Evolutionary conservation across 2,113 vertebrate genomes (phyloP).

Genomic region (Ictalurus punctatus): DNA sequence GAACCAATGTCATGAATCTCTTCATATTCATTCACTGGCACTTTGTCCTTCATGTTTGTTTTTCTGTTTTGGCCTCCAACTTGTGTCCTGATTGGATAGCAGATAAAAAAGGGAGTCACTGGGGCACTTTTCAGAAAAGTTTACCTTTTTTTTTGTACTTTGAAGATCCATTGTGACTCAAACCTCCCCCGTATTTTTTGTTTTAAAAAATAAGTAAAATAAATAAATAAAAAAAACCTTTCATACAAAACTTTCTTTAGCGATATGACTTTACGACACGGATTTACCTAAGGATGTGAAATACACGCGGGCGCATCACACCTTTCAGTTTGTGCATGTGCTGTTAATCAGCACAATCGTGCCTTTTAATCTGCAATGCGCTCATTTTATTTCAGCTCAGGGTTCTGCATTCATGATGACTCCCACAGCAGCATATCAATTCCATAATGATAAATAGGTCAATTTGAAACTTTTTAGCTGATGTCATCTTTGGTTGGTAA

Average conservation of each 20-base stretch:
- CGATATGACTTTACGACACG: background rate
- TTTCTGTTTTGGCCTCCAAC: background rate
- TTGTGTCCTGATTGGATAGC: background rate
- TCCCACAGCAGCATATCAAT: conserved; percentile 18
- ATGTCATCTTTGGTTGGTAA: conserved; percentile 73
- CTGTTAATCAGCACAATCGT: conserved; percentile 9
- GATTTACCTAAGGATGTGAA: background rate
- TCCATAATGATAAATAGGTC: conserved; percentile 71
- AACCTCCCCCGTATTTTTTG: background rate
- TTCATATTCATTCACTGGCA: background rate
- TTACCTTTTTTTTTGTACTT: background rate
- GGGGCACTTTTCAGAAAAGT: background rate
- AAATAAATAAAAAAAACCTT: background rate
- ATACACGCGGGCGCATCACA: background rate
- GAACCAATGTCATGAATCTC: background rate
- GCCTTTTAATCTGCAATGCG: conserved; percentile 25
- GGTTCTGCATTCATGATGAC: background rate
- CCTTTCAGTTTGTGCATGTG: background rate
- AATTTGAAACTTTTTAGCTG: conserved; percentile 73
- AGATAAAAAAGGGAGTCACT: background rate
- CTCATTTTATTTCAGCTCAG: background rate
- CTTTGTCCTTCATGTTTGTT: background rate
- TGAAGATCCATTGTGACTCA: background rate
- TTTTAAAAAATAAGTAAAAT: background rate
- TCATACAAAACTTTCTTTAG: too few relatives aligned